Conservation (phyloP, 2,888 invertebrate genomes). For the Epirrita christyi region DNA sequence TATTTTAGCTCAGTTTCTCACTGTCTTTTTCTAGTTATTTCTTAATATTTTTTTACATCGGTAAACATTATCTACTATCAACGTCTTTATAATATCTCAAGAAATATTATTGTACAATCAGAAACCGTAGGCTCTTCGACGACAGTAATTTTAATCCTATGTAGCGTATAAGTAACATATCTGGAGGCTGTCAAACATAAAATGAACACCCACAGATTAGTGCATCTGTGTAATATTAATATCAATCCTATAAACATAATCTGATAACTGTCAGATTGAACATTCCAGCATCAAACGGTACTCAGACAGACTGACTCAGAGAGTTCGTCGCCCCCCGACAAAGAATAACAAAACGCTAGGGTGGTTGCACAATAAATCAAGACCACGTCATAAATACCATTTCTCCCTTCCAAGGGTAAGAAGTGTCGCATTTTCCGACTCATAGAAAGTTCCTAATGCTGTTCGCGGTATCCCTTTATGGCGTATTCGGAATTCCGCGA, state of each 20-base stretch:
- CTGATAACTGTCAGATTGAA: slow-evolving; percentile 26
- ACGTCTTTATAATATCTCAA: too few species aligned
- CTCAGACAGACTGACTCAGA: slow-evolving; percentile 19
- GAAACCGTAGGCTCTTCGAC: too few species aligned
- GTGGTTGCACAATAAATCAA: slow-evolving; percentile 57
- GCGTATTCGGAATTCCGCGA: slow-evolving; percentile 38
- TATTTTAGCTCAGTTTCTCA: too few species aligned
- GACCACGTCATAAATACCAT: slow-evolving; percentile 60
- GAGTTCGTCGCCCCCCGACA: slow-evolving; percentile 52
- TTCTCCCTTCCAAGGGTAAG: slow-evolving; percentile 50
- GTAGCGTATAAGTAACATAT: neutral
- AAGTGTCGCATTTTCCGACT: slow-evolving; percentile 64
- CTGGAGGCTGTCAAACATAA: slow-evolving; percentile 7
- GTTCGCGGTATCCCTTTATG: slow-evolving; percentile 40
- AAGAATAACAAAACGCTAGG: slow-evolving; percentile 57
- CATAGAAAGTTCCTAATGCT: slow-evolving; percentile 48
- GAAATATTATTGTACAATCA: too few species aligned
- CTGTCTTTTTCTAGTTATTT: too few species aligned
- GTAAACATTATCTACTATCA: too few species aligned
- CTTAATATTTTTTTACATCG: too few species aligned
- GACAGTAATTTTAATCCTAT: neutral
- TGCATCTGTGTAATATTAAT: slow-evolving; percentile 4
- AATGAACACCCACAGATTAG: slow-evolving; percentile 2
- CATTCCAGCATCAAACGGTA: slow-evolving; percentile 20
- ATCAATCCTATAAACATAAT: slow-evolving; percentile 14